Base-by-base conservation (phyloP, 2,113 vertebrate genomes). In the Paratilapia polleni region DNA sequence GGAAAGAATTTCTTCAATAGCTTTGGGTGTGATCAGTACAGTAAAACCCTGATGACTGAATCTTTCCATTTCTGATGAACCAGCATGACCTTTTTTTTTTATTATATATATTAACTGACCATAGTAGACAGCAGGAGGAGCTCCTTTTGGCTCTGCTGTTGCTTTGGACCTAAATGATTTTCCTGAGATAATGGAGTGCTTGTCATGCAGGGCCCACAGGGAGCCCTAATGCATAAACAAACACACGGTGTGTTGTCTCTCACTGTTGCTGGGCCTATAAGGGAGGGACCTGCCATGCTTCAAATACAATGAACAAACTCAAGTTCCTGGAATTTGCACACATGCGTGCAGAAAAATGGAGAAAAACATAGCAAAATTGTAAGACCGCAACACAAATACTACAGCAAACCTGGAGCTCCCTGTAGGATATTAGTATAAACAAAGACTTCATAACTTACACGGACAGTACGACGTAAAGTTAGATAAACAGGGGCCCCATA, bases 141-240 rank as follows among this genome's bases (percentile, higher is more conserved):
- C 80, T 84, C 85, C 84, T 87, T 91, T 90, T 83, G 70, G 85
- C 73, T 84, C 58, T n/a, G 84, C 38, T 47, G 60, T 85, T 82
- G 83, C 70, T 90, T 13, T 64, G 73, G 73, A 64, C 68, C 61
- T 57, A 81, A 93, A 92, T 83, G 74, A 83, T 90, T 90, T 91
- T 85, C 74, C 77, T 82, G 57, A 86, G 90, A 92, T 91, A 88
- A 87, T 77, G 36, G 56, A 73, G 63, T 3, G 56, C 77, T 61
- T 60, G 56, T 66, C 57, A 28, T 76, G 83, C 47, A 8, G 34
- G 13, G 74, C 61, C 80, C 83, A 52, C 75, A 9, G 85, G 68
- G 90, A 92, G 83, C 64, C 81, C 59, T 75, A 77, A 80, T 86
- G 83, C 89, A 88, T 84, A 88, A 92, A 93, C 89, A 94, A 91